phyloP scores from a whole-genome alignment of 2,797 vertebrate genomes.

The Simalia tracyae region DNA sequence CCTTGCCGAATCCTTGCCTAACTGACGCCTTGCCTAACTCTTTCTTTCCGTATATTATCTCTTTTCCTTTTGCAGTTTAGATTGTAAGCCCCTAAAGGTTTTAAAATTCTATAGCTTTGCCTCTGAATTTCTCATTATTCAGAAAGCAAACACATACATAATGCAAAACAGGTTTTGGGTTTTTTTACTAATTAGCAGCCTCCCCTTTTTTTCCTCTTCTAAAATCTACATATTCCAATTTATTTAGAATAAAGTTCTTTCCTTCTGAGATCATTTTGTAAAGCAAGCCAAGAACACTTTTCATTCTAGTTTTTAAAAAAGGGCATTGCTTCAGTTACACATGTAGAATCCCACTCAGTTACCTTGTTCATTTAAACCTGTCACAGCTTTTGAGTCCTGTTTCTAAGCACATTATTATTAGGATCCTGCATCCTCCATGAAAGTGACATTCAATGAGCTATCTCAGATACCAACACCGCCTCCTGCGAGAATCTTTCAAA shows the following conservation, averaged over 20 bases:
- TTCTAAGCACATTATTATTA: conserved; percentile 45
- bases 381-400: conserved; percentile 4
- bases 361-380: conserved; percentile 50
- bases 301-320: conserved; percentile 42
- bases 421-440: conserved; percentile 39
- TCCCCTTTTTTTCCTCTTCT: neutral
- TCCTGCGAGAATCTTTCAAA: conserved; percentile 27
- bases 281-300: conserved; percentile 30
- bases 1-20: too few relatives aligned
- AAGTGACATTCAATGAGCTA: conserved; percentile 38
- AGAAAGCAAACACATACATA: neutral
- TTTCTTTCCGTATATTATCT: neutral
- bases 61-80: neutral
- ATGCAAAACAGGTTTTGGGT: neutral
- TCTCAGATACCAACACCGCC: conserved; percentile 39
- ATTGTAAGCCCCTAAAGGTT: neutral
- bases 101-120: neutral
- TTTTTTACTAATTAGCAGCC: neutral
- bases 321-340: conserved; percentile 48
- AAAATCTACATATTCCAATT: neutral
- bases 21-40: neutral
- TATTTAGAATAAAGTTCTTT: conserved; percentile 11
- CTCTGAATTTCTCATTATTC: neutral
- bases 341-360: conserved; percentile 49
- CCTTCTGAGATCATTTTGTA: conserved; percentile 20